Percentiles rank a stretch among this genome's conserved stretches.
Conservation (phyloP, 2,797 vertebrate genomes). For the Lepilemur ruficaudatus region DNA sequence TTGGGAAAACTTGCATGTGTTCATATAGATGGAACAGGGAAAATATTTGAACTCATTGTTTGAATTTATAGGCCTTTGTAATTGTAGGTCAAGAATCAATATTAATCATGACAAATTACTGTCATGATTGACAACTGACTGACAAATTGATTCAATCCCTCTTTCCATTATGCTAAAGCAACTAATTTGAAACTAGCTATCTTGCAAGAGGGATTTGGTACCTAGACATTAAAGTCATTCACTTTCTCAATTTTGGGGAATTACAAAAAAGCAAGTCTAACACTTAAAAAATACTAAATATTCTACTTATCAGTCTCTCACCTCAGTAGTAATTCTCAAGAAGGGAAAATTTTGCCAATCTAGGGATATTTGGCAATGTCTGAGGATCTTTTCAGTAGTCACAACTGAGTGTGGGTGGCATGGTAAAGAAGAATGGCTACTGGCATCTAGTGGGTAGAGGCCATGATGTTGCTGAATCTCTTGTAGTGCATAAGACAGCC, state of each 20-base stretch:
- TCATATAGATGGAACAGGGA: neutral
- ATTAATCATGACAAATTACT: neutral
- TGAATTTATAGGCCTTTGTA: neutral
- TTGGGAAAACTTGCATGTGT: neutral
- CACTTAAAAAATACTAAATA: neutral
- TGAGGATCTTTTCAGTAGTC: neutral
- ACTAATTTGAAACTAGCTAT: neutral
- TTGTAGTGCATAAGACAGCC: neutral
- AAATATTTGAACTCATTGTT: neutral
- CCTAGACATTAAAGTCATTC: neutral
- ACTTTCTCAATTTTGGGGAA: neutral
- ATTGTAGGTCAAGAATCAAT: neutral
- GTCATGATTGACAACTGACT: neutral
- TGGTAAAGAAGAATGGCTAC: neutral
- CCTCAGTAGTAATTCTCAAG: neutral
- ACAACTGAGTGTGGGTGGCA: rapidly evolving
- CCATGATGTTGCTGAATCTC: neutral
- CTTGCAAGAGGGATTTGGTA: neutral
- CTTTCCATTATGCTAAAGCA: neutral
- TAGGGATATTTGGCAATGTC: neutral
- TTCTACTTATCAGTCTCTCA: neutral
- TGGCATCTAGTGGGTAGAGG: neutral
- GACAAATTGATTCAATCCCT: neutral
- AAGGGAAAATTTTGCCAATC: neutral
- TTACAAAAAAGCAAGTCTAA: neutral